phyloP scores from a whole-genome alignment of 2,888 invertebrate species.

The Alloscopus bannaensis region DNA sequence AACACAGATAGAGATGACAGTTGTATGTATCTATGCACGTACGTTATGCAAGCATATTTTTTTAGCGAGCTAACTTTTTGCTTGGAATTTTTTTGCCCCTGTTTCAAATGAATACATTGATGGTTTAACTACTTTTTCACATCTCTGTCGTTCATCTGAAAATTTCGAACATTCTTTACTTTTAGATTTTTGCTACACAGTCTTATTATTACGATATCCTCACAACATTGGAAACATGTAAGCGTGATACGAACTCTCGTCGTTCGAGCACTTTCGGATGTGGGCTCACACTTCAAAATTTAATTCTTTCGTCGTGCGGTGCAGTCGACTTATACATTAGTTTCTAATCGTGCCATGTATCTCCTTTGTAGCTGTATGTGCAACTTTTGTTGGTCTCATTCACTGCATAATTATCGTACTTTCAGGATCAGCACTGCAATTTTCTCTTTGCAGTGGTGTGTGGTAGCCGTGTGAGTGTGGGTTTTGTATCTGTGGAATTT shows the following conservation, averaged over 20 bases:
- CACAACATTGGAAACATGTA: too few relatives aligned
- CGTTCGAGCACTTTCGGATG: constrained; percentile 13
- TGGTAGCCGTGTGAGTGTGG: constrained; percentile 53
- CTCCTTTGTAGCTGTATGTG: too few relatives aligned
- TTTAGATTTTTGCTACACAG: constrained; percentile 1
- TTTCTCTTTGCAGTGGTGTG: neutral
- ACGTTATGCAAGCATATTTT: neutral
- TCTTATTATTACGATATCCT: constrained; percentile 28
- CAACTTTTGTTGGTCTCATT: too few relatives aligned
- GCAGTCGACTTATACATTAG: too few relatives aligned
- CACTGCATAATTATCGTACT: constrained; percentile 1
- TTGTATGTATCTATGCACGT: too few relatives aligned
- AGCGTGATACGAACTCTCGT: neutral
- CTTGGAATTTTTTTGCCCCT: neutral
- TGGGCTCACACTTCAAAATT: constrained; percentile 37
- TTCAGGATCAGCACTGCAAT: neutral
- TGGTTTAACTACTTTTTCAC: constrained; percentile 16
- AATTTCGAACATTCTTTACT: constrained; percentile 42
- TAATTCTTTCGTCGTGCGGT: constrained; percentile 31
- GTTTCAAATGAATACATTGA: neutral
- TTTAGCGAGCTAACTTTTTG: too few relatives aligned
- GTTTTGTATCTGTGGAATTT: constrained; percentile 37
- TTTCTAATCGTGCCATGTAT: too few relatives aligned
- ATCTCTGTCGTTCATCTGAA: neutral
- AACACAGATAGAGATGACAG: neutral